A percentile compares a stretch with the other conserved stretches of the same genome.
phyloP scores from a whole-genome alignment of 2,113 vertebrate genomes.

The Tautogolabrus adspersus region DNA sequence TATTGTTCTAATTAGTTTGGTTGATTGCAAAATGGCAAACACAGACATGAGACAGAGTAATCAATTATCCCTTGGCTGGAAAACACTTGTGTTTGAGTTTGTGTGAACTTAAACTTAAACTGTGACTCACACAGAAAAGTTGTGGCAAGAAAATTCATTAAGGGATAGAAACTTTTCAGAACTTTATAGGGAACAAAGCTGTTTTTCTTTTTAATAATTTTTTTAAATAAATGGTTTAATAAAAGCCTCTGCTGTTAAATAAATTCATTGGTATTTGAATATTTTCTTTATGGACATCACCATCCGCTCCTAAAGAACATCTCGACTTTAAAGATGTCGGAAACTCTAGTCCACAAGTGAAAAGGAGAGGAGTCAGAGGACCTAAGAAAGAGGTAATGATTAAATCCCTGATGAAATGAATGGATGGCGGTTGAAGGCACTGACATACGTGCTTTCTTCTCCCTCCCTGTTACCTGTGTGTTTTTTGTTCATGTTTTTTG shows the following conservation, averaged over 20 bases:
- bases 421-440: neutral
- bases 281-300: no score
- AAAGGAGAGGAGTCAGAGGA: no score
- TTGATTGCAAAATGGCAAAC: neutral
- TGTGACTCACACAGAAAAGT: neutral
- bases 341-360: neutral
- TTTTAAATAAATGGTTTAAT: neutral
- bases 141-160: neutral
- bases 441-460: neutral
- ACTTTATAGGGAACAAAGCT: neutral
- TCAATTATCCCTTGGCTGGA: neutral
- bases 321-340: neutral
- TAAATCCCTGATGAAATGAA: neutral
- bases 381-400: no score
- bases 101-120: neutral
- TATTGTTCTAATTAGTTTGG: neutral
- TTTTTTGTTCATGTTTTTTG: conserved; percentile 13
- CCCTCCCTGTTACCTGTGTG: neutral
- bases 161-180: neutral
- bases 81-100: neutral
- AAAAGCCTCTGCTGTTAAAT: neutral
- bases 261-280: no score
- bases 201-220: no score
- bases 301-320: neutral
- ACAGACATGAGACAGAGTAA: neutral